phyloP scores from a whole-genome alignment of 2,888 invertebrate species.

The Lutraria lutraria region DNA sequence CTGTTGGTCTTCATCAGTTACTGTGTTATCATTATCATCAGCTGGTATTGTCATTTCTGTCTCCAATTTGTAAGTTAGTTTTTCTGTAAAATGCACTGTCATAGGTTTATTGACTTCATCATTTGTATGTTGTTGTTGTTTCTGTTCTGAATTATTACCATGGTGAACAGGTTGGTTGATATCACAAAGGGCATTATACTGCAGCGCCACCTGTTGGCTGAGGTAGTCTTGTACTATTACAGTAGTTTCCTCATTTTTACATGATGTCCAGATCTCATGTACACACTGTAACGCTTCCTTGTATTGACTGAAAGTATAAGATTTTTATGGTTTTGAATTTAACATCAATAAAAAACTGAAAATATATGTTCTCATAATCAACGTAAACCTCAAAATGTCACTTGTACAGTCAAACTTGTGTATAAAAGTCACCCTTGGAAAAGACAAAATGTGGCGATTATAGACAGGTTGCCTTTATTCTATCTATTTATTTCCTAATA shows the following conservation, averaged over 20 bases:
- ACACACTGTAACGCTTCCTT: slow-evolving; percentile 73
- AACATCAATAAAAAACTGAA: no score
- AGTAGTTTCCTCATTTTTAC: slow-evolving; percentile 64
- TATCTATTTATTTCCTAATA: no score
- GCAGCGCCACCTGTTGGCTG: slow-evolving; percentile 70
- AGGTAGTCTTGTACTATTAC: slow-evolving; percentile 69
- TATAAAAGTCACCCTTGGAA: no score
- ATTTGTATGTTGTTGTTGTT: background rate
- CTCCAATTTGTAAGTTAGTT: slow-evolving; percentile 1
- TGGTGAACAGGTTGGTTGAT: slow-evolving; percentile 53
- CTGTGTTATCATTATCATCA: background rate
- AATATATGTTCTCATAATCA: no score
- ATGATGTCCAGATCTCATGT: slow-evolving; percentile 70
- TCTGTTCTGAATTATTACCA: background rate
- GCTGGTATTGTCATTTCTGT: background rate
- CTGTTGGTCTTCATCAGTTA: background rate
- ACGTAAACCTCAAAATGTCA: no score
- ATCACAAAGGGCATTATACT: slow-evolving; percentile 70
- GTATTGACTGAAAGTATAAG: slow-evolving; percentile 72
- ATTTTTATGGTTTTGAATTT: no score
- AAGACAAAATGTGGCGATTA: no score
- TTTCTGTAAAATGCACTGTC: slow-evolving; percentile 3
- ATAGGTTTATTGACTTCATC: background rate
- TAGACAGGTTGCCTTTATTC: no score
- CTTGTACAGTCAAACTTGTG: no score